A percentile compares a stretch with the other conserved stretches of the same genome.
phyloP scores from a whole-genome alignment of 2,113 vertebrate species.

The Lathamus discolor region DNA sequence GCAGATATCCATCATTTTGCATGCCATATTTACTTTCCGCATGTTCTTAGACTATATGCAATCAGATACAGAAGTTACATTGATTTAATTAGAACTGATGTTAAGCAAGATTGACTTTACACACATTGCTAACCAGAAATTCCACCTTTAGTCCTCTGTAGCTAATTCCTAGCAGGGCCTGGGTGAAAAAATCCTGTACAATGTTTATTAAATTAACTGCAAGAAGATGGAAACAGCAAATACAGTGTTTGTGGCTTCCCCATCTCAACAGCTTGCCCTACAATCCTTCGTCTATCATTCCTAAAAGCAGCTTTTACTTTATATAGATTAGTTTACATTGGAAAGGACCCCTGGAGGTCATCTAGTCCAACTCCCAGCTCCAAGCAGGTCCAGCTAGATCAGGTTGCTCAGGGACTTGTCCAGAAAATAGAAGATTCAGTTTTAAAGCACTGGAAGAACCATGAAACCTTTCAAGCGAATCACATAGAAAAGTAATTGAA shows the following conservation, averaged over 20 bases:
- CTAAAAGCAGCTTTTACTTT: background rate
- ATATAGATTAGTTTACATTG: background rate
- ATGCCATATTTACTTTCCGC: background rate
- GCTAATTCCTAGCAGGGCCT: background rate
- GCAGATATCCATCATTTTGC: background rate
- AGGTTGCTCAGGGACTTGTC: background rate
- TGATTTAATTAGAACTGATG: background rate
- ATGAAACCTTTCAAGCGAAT: background rate
- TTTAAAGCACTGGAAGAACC: background rate
- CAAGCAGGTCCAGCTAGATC: background rate
- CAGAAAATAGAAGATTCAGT: constrained; percentile 3
- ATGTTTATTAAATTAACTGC: background rate
- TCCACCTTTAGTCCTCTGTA: background rate
- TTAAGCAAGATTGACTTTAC: background rate
- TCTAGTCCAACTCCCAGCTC: background rate
- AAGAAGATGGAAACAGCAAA: background rate
- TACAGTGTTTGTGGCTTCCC: background rate
- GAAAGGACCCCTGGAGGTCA: background rate
- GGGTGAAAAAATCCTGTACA: background rate
- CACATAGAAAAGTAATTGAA: background rate
- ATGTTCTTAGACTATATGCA: background rate
- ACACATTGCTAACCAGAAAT: background rate
- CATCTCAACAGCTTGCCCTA: background rate
- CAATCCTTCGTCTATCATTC: background rate
- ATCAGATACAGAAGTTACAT: background rate